phyloP scores from a whole-genome alignment of 1,140 invertebrate species.

The Drosophila novamexicana region DNA sequence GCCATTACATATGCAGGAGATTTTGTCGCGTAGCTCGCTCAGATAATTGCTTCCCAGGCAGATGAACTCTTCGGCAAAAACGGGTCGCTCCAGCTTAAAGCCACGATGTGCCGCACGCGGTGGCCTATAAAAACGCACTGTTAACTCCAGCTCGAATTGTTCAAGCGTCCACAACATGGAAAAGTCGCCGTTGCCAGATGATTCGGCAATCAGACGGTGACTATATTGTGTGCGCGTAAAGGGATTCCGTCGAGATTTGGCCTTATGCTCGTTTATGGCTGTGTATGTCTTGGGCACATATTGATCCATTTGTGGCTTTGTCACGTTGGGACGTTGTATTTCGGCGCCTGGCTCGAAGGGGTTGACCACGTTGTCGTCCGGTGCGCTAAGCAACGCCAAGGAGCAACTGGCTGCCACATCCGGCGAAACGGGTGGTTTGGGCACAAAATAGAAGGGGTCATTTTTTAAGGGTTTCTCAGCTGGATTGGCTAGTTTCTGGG shows the following conservation, averaged over 20 bases:
- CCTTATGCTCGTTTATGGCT: conserved; percentile 43
- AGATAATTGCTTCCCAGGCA: conserved; percentile 88
- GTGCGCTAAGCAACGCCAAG: conserved; percentile 38
- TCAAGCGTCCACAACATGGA: conserved; percentile 24
- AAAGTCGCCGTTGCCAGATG: background rate
- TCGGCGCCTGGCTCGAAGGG: conserved; percentile 49
- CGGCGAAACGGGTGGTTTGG: background rate
- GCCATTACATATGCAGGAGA: conserved; percentile 89
- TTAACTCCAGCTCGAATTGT: conserved; percentile 76
- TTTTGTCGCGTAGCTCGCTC: conserved; percentile 88
- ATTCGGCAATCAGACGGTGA: conserved; percentile 32
- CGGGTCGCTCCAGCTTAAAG: conserved; percentile 77
- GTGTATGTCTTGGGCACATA: conserved; percentile 46
- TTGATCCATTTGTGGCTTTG: conserved; percentile 15
- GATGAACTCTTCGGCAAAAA: conserved; percentile 86
- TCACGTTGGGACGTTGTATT: conserved; percentile 14
- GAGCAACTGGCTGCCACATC: conserved; percentile 53
- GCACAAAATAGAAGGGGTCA: conserved; percentile 44
- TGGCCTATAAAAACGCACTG: conserved; percentile 85
- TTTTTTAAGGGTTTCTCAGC: background rate
- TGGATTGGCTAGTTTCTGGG: conserved; percentile 9
- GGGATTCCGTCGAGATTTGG: conserved; percentile 27
- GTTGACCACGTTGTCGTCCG: conserved; percentile 46
- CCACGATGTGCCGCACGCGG: conserved; percentile 63
- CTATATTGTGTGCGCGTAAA: conserved; percentile 55